phyloP scores from a whole-genome alignment of 2,888 invertebrate species.

The Erebia ligea region DNA sequence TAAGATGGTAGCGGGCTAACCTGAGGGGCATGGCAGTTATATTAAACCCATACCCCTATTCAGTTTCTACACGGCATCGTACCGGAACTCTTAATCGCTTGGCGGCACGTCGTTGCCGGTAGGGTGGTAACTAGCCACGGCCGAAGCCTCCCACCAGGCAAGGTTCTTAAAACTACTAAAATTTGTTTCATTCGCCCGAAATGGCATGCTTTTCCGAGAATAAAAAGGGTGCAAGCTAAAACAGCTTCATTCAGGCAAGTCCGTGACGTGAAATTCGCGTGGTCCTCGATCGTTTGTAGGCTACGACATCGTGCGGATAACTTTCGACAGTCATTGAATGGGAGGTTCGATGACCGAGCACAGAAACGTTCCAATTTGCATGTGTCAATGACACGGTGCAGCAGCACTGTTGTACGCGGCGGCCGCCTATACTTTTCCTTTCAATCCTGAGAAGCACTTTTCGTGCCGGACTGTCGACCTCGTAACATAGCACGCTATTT shows the following conservation, averaged over 20 bases:
- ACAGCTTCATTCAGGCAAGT: constrained; percentile 57
- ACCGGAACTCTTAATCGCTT: no score
- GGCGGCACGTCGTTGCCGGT: no score
- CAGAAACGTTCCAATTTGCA: constrained; percentile 77
- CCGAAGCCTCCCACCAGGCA: no score
- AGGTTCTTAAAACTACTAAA: background rate
- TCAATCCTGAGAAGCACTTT: constrained; percentile 74
- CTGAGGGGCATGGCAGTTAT: no score
- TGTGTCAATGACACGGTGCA: constrained; percentile 81
- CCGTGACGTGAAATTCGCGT: constrained; percentile 63
- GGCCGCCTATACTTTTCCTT: constrained; percentile 79
- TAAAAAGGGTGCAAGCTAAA: constrained; percentile 55
- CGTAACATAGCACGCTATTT: constrained; percentile 61
- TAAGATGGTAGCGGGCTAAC: no score
- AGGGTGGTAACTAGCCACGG: no score
- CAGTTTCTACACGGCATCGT: no score
- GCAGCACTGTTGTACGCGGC: constrained; percentile 51
- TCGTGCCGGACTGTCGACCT: constrained; percentile 59
- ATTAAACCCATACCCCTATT: no score
- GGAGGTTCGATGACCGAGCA: constrained; percentile 74
- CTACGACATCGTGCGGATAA: constrained; percentile 68
- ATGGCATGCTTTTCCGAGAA: constrained; percentile 47
- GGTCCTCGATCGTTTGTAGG: constrained; percentile 59
- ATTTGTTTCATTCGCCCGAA: background rate
- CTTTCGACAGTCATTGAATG: constrained; percentile 82